These are phyloP conservation scores for Xestia sexstrigata DNA, from an alignment of 2,888 invertebrate genomes.

Conservation along the genomic window DNA sequence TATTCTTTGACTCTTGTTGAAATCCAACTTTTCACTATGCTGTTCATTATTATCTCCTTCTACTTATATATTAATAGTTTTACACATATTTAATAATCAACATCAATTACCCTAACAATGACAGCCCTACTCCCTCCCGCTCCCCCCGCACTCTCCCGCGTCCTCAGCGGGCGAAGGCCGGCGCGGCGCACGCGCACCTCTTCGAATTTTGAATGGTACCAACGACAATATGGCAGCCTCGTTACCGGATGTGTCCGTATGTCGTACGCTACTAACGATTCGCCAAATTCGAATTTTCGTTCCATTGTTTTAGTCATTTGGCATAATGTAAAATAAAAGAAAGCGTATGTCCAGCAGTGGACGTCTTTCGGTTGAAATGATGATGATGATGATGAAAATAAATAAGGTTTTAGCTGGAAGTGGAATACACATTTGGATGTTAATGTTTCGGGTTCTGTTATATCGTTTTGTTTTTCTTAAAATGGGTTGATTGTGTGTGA, in stretches of 20 bases:
- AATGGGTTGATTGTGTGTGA: conserved; percentile 45
- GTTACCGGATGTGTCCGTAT: conserved; percentile 76
- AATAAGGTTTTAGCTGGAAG: conserved; percentile 18
- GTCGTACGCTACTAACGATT: conserved; percentile 72
- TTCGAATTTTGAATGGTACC: conserved; percentile 76
- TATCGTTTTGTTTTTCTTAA: conserved; percentile 27
- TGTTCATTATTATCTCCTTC: neutral
- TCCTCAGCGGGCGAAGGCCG: conserved; percentile 79
- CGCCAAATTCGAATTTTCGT: conserved; percentile 67
- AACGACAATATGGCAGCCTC: conserved; percentile 79
- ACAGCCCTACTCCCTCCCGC: conserved; percentile 68
- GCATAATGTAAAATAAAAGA: conserved; percentile 5
- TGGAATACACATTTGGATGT: conserved; percentile 24
- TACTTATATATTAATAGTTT: neutral
- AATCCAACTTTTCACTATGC: neutral
- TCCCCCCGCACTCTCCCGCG: conserved; percentile 65
- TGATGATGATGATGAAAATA: neutral
- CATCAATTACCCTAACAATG: conserved; percentile 27
- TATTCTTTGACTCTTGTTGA: neutral
- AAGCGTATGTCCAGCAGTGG: no score
- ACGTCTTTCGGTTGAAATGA: no score
- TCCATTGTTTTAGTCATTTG: conserved; percentile 57
- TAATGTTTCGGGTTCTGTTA: conserved; percentile 16
- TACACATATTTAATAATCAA: conserved; percentile 1
- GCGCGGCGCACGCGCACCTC: conserved; percentile 80